A percentile compares a stretch with the other conserved stretches of the same genome.
These are phyloP conservation scores for Psittacula cyanocephala DNA, from an alignment of 2,113 vertebrate species.

Conservation along the genomic window DNA sequence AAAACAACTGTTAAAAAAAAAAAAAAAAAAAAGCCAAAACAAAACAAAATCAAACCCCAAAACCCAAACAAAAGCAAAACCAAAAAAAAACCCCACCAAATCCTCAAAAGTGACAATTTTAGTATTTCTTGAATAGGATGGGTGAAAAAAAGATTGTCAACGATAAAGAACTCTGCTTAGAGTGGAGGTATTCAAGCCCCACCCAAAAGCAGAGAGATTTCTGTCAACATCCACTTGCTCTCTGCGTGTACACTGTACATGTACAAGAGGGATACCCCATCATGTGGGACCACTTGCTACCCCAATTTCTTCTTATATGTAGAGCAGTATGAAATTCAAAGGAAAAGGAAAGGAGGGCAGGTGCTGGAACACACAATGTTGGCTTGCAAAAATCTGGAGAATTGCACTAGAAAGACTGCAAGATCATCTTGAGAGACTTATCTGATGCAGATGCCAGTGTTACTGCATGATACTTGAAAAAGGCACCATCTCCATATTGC, in stretches of 20 bases:
- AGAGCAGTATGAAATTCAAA: neutral
- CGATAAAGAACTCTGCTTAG: neutral
- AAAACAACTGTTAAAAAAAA: too few relatives aligned
- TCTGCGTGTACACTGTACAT: accelerated
- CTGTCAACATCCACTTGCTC: neutral
- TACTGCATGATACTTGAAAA: neutral
- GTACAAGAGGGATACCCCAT: neutral
- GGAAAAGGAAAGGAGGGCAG: neutral
- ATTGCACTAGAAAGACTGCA: accelerated
- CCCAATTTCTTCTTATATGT: neutral
- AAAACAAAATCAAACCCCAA: neutral
- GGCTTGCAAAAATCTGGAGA: neutral
- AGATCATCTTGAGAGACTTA: neutral
- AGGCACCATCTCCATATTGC: neutral
- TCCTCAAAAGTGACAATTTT: neutral
- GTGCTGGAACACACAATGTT: neutral
- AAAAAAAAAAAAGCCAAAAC: neutral
- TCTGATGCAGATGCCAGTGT: neutral
- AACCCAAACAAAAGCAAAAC: neutral
- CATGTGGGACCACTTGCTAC: neutral
- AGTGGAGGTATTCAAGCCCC: neutral
- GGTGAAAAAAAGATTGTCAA: neutral
- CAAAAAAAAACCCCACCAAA: neutral
- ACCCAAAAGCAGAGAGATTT: neutral
- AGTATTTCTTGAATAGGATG: neutral